A percentile compares a stretch with the other conserved stretches of the same genome.
phyloP scores from a whole-genome alignment of 2,113 vertebrate species.

The Suncus etruscus region DNA sequence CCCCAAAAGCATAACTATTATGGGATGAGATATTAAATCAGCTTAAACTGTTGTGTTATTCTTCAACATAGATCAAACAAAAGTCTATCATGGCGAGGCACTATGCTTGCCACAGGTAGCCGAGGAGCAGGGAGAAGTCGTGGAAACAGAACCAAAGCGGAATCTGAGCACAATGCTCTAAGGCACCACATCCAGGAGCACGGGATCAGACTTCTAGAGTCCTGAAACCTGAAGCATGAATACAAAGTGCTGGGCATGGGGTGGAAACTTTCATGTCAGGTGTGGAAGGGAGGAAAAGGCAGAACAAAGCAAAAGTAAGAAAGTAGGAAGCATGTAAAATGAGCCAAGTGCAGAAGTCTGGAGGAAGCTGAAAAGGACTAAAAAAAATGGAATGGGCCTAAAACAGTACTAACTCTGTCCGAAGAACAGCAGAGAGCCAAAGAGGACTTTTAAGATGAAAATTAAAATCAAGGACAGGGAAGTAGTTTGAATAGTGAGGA shows the following conservation, averaged over 20 bases:
- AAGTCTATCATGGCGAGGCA: not conserved
- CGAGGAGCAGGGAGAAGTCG: not conserved
- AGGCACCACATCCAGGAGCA: not conserved
- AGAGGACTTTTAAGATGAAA: not conserved
- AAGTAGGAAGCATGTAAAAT: constrained; percentile 27
- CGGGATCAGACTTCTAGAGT: constrained; percentile 12
- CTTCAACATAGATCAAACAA: constrained; percentile 26
- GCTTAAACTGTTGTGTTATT: not conserved
- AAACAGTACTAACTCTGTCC: not conserved
- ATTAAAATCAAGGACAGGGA: not conserved
- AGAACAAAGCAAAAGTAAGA: not conserved
- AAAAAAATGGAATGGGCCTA: not conserved
- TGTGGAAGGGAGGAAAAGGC: not conserved
- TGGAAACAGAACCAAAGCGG: not conserved
- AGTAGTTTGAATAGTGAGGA: too few relatives aligned
- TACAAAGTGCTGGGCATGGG: not conserved
- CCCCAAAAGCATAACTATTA: not conserved
- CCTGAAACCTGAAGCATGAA: constrained; percentile 16
- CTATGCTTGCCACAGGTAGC: not conserved
- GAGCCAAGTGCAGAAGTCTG: not conserved
- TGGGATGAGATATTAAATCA: not conserved
- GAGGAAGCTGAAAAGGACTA: not conserved
- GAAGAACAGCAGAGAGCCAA: not conserved
- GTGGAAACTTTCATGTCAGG: not conserved
- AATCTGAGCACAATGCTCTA: not conserved